Percentiles rank a stretch among this genome's conserved stretches.
Conservation (phyloP, 2,113 vertebrate species). For the Colossoma macropomum region DNA sequence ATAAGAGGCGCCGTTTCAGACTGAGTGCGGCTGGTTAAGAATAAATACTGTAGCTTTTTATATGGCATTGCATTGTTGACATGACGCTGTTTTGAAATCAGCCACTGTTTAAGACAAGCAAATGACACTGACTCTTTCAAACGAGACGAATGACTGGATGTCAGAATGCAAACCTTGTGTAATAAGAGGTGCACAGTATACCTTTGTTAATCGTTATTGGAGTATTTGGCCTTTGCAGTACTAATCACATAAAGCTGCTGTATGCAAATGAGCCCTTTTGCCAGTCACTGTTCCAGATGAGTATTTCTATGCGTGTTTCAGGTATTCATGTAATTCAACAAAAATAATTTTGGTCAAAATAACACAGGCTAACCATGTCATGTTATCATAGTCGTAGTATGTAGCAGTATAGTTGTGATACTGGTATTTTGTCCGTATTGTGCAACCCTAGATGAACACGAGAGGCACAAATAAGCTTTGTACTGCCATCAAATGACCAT, state of each 20-base stretch:
- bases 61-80: slow-evolving; percentile 20
- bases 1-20: slow-evolving; percentile 37
- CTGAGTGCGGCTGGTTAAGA: slow-evolving; percentile 19
- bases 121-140: slow-evolving; percentile 23
- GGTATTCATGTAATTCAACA: background rate
- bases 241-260: background rate
- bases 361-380: too few relatives aligned
- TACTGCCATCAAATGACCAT: background rate
- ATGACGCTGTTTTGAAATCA: slow-evolving; percentile 1
- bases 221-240: background rate
- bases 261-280: background rate
- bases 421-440: background rate
- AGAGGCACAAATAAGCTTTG: background rate
- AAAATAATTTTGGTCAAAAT: too few relatives aligned
- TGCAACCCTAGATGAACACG: too few relatives aligned
- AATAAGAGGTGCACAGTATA: slow-evolving; percentile 3
- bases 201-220: background rate
- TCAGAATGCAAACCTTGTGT: slow-evolving; percentile 41
- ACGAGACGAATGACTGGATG: slow-evolving; percentile 18
- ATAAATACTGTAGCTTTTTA: slow-evolving; percentile 45
- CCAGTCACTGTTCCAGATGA: too few relatives aligned
- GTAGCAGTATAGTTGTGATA: background rate
- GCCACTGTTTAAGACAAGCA: slow-evolving; percentile 23
- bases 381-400: too few relatives aligned
- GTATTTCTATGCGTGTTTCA: background rate